Evolutionary conservation across 2,888 invertebrate genomes (phyloP), one percentile per base, ranked within the genome.

Genomic region (Doris montereyensis): DNA sequence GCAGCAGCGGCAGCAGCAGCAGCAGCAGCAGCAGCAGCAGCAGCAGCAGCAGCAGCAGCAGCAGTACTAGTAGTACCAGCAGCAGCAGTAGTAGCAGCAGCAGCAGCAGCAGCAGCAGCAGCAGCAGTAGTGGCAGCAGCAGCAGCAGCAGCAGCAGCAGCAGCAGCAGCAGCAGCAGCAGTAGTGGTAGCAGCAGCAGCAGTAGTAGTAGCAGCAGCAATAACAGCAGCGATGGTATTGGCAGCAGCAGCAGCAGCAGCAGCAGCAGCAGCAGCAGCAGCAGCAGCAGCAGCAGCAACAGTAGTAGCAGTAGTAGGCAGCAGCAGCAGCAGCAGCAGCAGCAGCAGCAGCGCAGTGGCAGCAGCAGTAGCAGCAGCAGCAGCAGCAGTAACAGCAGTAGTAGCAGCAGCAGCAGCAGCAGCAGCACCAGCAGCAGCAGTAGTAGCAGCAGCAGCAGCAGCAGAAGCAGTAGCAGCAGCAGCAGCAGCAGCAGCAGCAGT

Each of bases 1-100:
- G 74, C 34, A 74, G 74, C 34, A 74, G 74, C 34, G n/a, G 74
- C 34, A 74, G 74, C n/a, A 74, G 74, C 32, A 65, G 74, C 32
- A 65, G 74, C 32, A 62, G 60, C 32, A 65, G 74, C 32, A 58
- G 17, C 52, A 52, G 52, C 52, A 52, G 52, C 52, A 52, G 52
- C 52, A 52, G 52, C 52, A 52, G 52, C 52, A 52, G 52, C 52
- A n/a, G n/a, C n/a, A n/a, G n/a, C n/a, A n/a, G n/a, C n/a, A n/a
- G n/a, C n/a, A n/a, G n/a, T n/a, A n/a, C 8, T 8, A 8, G 13
- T 8, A 52, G 52, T 52, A 52, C 10, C 13, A 52, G 52, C 13
- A 52, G 52, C 13, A 52, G 52, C 13, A 52, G 52, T 52, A 52
- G 52, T 52, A 52, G 52, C 13, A 52, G 52, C 13, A 52, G 52